Evolutionary conservation across 2,113 vertebrate genomes (phyloP).

Genomic region (Ahaetulla prasina): DNA sequence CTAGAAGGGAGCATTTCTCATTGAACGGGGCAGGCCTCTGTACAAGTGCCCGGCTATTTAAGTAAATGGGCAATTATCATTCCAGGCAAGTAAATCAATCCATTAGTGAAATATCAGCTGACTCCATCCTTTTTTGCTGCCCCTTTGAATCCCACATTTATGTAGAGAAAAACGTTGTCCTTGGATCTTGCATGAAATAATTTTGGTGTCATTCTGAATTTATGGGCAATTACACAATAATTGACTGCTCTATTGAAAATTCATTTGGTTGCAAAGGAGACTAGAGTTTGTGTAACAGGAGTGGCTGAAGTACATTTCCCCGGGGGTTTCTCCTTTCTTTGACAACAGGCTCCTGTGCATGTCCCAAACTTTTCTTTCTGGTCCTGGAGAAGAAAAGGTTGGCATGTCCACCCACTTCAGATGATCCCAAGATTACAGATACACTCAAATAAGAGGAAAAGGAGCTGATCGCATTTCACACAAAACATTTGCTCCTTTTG

Average conservation of each 20-base stretch:
- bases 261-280: slow-evolving; percentile 11
- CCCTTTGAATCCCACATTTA: slow-evolving; percentile 4
- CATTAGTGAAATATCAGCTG: slow-evolving; percentile 34
- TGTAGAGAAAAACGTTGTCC: not conserved
- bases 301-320: not conserved
- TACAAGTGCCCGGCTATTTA: slow-evolving; percentile 23
- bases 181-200: slow-evolving; percentile 32
- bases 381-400: not conserved
- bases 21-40: slow-evolving; percentile 5
- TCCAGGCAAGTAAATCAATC: slow-evolving; percentile 33
- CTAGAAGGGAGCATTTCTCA: slow-evolving; percentile 1
- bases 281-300: not conserved
- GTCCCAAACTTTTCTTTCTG: not conserved
- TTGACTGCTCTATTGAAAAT: slow-evolving; percentile 21
- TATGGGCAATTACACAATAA: slow-evolving; percentile 36
- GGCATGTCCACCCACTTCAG: not conserved
- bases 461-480: not conserved
- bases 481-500: not conserved
- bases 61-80: slow-evolving; percentile 37
- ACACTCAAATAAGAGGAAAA: not conserved
- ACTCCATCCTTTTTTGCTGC: slow-evolving; percentile 17
- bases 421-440: not conserved
- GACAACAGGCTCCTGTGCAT: not conserved
- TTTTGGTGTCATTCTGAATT: slow-evolving; percentile 27
- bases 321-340: too few species aligned